A percentile compares a stretch with the other conserved stretches of the same genome.
Evolutionary conservation across 2,797 vertebrate genomes (phyloP).

Genomic region (Sphaeramia orbicularis): DNA sequence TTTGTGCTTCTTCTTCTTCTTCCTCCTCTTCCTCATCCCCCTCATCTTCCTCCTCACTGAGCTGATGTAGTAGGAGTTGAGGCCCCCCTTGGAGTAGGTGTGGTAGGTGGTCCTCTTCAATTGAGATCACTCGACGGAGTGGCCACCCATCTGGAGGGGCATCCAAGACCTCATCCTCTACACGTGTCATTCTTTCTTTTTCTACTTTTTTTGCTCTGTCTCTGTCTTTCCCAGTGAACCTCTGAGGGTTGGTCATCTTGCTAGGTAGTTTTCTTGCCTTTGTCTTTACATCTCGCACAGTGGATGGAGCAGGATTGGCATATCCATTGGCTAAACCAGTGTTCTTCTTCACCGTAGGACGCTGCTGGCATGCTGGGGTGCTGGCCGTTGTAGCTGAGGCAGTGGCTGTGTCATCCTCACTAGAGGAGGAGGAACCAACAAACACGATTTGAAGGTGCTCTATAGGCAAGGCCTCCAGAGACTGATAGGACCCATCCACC

Average conservation of each 20-base stretch:
- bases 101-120: constrained; percentile 94
- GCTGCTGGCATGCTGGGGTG: constrained; percentile 29
- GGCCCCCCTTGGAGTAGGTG: constrained; percentile 86
- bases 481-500: constrained; percentile 80
- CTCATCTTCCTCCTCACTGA: constrained; percentile 84
- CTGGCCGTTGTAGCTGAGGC: constrained; percentile 1
- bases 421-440: constrained; percentile 81
- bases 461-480: constrained; percentile 80
- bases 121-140: constrained; percentile 92
- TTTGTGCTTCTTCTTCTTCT: constrained; percentile 51
- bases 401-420: constrained; percentile 68
- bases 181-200: constrained; percentile 18
- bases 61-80: constrained; percentile 81
- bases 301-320: not conserved
- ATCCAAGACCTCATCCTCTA: constrained; percentile 57
- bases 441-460: constrained; percentile 84
- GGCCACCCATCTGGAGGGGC: constrained; percentile 70
- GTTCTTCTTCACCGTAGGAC: constrained; percentile 48
- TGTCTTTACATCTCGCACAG: constrained; percentile 45
- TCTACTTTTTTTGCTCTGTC: constrained; percentile 49
- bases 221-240: constrained; percentile 32
- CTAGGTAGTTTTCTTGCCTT: constrained; percentile 36
- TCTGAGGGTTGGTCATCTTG: constrained; percentile 36
- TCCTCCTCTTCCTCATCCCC: constrained; percentile 23
- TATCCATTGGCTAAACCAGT: constrained; percentile 47